These are phyloP conservation scores for Augochlora pura DNA, from an alignment of 1,140 invertebrate species.

Conservation along the genomic window DNA sequence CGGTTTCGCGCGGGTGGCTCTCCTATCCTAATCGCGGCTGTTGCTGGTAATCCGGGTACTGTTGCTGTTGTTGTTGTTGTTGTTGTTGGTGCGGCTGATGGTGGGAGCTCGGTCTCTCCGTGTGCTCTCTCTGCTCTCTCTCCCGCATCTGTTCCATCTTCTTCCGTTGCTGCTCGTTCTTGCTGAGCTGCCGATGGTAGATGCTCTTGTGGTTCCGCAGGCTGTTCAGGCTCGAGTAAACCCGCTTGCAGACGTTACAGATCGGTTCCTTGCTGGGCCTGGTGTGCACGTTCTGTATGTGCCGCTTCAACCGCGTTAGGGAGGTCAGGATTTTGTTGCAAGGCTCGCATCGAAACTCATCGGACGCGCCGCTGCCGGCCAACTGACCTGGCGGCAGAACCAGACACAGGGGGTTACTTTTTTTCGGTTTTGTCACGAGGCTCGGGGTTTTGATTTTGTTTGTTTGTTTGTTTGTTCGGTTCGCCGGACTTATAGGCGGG, in stretches of 20 bases:
- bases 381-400: constrained; percentile 81
- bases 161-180: constrained; percentile 76
- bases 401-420: constrained; percentile 79
- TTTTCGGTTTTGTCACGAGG: constrained; percentile 55
- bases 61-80: too few species aligned
- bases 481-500: too few species aligned
- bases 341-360: constrained; percentile 92
- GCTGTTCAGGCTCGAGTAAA: constrained; percentile 93
- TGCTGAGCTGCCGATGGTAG: constrained; percentile 85
- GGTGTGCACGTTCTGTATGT: constrained; percentile 93
- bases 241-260: constrained; percentile 93
- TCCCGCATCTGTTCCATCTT: constrained; percentile 70
- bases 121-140: constrained; percentile 67
- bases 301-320: constrained; percentile 90
- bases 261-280: constrained; percentile 90
- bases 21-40: constrained; percentile 44
- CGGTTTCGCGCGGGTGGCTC: too few species aligned
- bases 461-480: too few species aligned
- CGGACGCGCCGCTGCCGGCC: constrained; percentile 82
- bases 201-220: constrained; percentile 94
- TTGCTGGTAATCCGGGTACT: constrained; percentile 50
- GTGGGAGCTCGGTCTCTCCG: constrained; percentile 59
- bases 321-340: constrained; percentile 93
- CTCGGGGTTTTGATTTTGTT: too few species aligned
- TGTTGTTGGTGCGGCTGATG: constrained; percentile 62